Conservation (phyloP, 2,113 vertebrate genomes). For the Phoxinus phoxinus region DNA sequence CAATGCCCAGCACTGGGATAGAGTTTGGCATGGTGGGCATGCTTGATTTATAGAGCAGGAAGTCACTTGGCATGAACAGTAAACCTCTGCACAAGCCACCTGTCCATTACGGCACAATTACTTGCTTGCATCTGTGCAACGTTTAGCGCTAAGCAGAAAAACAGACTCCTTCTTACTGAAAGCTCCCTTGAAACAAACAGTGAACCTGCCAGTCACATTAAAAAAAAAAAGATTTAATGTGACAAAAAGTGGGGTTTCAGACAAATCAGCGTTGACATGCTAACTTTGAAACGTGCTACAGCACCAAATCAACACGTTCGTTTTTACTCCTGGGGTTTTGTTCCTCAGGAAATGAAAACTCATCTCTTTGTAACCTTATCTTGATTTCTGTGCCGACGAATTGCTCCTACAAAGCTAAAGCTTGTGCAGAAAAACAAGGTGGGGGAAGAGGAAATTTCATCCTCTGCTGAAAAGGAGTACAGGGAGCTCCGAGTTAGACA, state of each 20-base stretch:
- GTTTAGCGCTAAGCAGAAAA: constrained; percentile 37
- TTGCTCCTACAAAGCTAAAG: constrained; percentile 1
- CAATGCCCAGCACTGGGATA: constrained; percentile 19
- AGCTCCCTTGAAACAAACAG: neutral
- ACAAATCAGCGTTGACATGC: neutral
- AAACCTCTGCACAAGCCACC: constrained; percentile 52
- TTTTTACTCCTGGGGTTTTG: neutral
- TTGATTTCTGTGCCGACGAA: neutral
- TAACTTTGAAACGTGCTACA: neutral
- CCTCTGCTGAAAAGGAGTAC: constrained; percentile 20
- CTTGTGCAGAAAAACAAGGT: neutral
- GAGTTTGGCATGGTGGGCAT: constrained; percentile 22
- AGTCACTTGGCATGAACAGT: constrained; percentile 47
- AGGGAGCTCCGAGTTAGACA: constrained; percentile 35
- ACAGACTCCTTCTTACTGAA: neutral
- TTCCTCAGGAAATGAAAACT: constrained; percentile 20
- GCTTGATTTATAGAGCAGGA: constrained; percentile 51
- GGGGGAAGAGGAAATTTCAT: constrained; percentile 15
- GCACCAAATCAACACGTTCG: neutral
- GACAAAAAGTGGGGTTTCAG: constrained; percentile 15
- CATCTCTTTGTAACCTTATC: constrained; percentile 9
- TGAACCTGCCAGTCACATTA: neutral
- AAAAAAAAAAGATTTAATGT: neutral
- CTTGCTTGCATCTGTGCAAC: constrained; percentile 38
- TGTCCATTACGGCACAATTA: constrained; percentile 55